Evolutionary conservation across 2,888 invertebrate species (phyloP), one percentile per base, ranked within the genome.

Genomic region (Tetrapedia diversipes): DNA sequence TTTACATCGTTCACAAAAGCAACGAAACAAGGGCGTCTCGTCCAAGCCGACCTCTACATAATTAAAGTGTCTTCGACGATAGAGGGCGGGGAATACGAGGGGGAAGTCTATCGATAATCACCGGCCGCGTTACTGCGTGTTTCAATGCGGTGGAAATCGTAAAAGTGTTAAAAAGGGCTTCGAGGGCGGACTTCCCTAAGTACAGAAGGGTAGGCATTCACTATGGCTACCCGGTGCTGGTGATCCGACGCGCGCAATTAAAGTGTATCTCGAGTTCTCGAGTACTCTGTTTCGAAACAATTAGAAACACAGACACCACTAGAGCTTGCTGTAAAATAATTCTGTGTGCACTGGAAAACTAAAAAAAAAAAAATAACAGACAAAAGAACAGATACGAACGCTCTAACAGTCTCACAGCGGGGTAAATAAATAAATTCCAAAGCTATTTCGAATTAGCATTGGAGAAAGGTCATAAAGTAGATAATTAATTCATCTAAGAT

Each of bases 141-240:
- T 83, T 84, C 79, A 79, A 83, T 87, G 74, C 80, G 76, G 32
- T 78, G 79, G 87, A 88, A 88, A 87, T 87, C 85, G 80, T 77
- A 87, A 85, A 88, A 88, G 86, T 87, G 86, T 86, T 78, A 78
- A 82, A 81, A 85, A 76, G 66, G 84, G 85, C 81, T 83, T 87
- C 72, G 66, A 75, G 76, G 78, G 69, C 72, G 80, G 79, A 75
- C 77, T 74, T 49, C 63, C 74, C 69, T 72, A 66, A 78, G 80
- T 79, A 73, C 61, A 59, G 45, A 66, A 75, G 76, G 76, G 51
- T 57, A 54, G 77, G 79, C 61, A 77, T 82, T 76, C 77, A 68
- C 69, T 34, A 79, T 66, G 86, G 77, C 75, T 77, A 71, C 82
- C 73, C 37, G 64, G 47, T 34, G 67, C 45, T 27, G 67, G 63